Base-by-base conservation (phyloP, 2,797 vertebrate genomes). In the Scarus forsteni region DNA sequence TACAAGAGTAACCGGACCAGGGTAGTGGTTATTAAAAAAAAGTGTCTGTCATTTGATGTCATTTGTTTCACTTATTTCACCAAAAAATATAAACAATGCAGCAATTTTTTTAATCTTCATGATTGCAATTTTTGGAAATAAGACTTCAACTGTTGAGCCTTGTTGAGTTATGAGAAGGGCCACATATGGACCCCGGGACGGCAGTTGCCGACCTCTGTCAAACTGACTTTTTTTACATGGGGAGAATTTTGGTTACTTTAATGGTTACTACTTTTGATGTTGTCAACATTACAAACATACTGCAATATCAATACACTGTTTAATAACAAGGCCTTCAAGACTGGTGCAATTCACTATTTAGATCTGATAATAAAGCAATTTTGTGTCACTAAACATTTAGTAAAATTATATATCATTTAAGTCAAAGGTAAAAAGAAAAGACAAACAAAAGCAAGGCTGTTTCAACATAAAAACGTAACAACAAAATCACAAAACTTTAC, bases 401-500 rank as follows among this genome's bases (percentile, higher is more conserved):
- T 13, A 15, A 5, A 18, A 59, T 44, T 35, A n/a, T 27, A 77
- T 13, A 36, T 39, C n/a, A 9, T 38, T 77, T 13, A 66, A 64
- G 50, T 56, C 44, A 63, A 73, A 65, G n/a, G 46, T 60, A 74
- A 75, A n/a, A 82, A 60, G 19, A 70, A 66, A 62, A 51, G 19
- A 43, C 66, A 66, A 84, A 80, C 10, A 85, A 71, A 86, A 11
- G 35, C 57, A 80, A 81, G 85, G 49, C 64, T 75, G 59, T 13
- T 58, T 81, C 6, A 85, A 79, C 58, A 71, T 53, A 89, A 84
- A 88, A 44, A 42, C 5, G 11, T 36, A 69, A 79, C 84, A 88
- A 75, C 70, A 46, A 80, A 85, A 81, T 66, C 52, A 80, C 18
- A 83, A 38, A 34, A 38, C 12, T 51, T 16, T 66, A 68, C 50